phyloP scores from a whole-genome alignment of 1,140 invertebrate species.

The Macrocentrus cingulum region DNA sequence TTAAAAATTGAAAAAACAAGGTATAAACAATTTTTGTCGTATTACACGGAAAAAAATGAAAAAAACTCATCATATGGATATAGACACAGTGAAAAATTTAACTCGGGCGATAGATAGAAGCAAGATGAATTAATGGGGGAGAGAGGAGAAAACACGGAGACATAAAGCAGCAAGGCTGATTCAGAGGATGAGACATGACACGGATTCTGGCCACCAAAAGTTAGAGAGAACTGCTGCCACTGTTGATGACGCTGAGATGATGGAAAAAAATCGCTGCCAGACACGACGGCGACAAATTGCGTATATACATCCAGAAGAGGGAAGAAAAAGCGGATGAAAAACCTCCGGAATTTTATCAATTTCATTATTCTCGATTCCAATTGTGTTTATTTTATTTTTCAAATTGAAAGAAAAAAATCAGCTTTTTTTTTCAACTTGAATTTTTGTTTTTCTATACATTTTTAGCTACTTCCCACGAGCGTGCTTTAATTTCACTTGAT shows the following conservation, averaged over 20 bases:
- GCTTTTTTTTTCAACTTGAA: slow-evolving; percentile 19
- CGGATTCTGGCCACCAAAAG: slow-evolving; percentile 39
- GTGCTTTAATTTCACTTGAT: slow-evolving; percentile 42
- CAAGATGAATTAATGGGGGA: slow-evolving; percentile 26
- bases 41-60: too few relatives aligned
- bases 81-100: too few relatives aligned
- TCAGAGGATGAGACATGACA: slow-evolving; percentile 42
- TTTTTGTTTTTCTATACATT: too few relatives aligned
- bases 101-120: not conserved
- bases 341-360: too few relatives aligned
- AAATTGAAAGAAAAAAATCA: too few relatives aligned
- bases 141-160: slow-evolving; percentile 31
- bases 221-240: slow-evolving; percentile 38
- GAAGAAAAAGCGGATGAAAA: too few relatives aligned
- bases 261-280: slow-evolving; percentile 52
- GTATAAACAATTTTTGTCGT: too few relatives aligned
- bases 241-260: slow-evolving; percentile 59
- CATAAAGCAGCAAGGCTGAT: slow-evolving; percentile 42
- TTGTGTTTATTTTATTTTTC: too few relatives aligned
- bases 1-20: too few relatives aligned
- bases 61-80: too few relatives aligned
- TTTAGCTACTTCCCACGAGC: not conserved
- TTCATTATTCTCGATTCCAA: too few relatives aligned
- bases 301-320: slow-evolving; percentile 7
- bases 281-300: slow-evolving; percentile 41